phyloP scores from a whole-genome alignment of 2,888 invertebrate genomes.

The Drosophila kambysellisi region DNA sequence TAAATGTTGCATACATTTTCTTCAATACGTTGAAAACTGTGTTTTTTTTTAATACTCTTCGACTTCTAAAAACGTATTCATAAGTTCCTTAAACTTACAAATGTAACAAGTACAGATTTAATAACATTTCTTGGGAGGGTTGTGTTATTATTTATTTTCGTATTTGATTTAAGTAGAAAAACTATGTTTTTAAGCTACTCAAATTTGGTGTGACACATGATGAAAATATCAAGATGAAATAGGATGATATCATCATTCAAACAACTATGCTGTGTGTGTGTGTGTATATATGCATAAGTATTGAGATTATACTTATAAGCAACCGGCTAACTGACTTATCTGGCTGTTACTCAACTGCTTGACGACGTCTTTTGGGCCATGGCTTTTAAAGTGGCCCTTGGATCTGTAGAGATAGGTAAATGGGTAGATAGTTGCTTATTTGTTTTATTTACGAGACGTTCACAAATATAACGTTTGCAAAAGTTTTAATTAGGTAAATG shows the following conservation, averaged over 20 bases:
- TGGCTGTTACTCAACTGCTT: slow-evolving; percentile 38
- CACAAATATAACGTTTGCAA: slow-evolving; percentile 26
- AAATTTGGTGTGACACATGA: slow-evolving; percentile 1
- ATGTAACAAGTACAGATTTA: too few species aligned
- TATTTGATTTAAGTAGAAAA: not conserved
- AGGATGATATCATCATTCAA: slow-evolving; percentile 31
- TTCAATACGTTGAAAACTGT: not conserved
- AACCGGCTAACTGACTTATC: slow-evolving; percentile 37
- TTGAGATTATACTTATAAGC: slow-evolving; percentile 31
- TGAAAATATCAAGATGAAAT: slow-evolving; percentile 7
- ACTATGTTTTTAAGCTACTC: not conserved
- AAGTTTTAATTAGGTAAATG: slow-evolving; percentile 43
- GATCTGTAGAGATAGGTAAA: slow-evolving; percentile 14
- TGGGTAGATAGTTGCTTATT: slow-evolving; percentile 10
- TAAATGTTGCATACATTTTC: not conserved
- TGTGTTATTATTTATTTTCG: not conserved
- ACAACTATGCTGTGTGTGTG: not conserved
- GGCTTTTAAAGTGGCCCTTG: slow-evolving; percentile 46
- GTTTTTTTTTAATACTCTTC: not conserved
- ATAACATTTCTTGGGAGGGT: not conserved
- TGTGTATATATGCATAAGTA: slow-evolving; percentile 15
- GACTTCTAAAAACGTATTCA: not conserved
- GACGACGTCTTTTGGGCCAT: slow-evolving; percentile 37
- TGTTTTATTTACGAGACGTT: slow-evolving; percentile 20
- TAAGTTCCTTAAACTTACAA: too few species aligned